A percentile compares a stretch with the other conserved stretches of the same genome.
Evolutionary conservation across 2,797 vertebrate genomes (phyloP).

Genomic region (Characodon lateralis): DNA sequence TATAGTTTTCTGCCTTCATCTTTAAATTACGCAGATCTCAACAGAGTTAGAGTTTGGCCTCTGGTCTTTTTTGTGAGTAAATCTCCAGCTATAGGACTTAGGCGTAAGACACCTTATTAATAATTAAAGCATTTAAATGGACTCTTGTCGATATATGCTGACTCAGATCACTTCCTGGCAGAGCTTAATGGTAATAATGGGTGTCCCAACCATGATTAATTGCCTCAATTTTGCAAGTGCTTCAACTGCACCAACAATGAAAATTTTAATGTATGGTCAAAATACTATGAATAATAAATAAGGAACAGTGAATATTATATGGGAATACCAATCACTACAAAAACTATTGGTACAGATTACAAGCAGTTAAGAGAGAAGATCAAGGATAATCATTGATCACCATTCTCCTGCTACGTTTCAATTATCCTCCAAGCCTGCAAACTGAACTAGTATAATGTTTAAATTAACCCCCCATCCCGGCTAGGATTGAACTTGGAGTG

Average conservation of each 20-base stretch:
- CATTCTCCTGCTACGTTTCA: conserved; percentile 4
- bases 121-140: conserved; percentile 71
- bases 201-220: conserved; percentile 71
- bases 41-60: conserved; percentile 28
- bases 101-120: conserved; percentile 58
- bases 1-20: conserved; percentile 12
- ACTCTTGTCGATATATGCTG: conserved; percentile 59
- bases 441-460: conserved; percentile 39
- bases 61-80: conserved; percentile 34
- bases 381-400: neutral
- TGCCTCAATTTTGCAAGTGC: conserved; percentile 55
- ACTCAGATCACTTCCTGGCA: conserved; percentile 54
- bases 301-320: conserved; percentile 22
- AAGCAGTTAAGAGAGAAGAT: conserved; percentile 7
- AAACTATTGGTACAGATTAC: conserved; percentile 7
- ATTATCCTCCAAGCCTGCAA: conserved; percentile 24
- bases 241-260: conserved; percentile 35
- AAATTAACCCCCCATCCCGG: conserved; percentile 40
- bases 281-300: conserved; percentile 67
- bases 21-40: conserved; percentile 40
- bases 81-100: conserved; percentile 40
- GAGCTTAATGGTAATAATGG: conserved; percentile 61
- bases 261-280: conserved; percentile 51
- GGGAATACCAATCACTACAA: conserved; percentile 26
- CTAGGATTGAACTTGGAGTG: conserved; percentile 61